Percentiles rank a stretch among this genome's conserved stretches.
These are phyloP conservation scores for Mythimna loreyi DNA, from an alignment of 2,888 invertebrate genomes.

Conservation along the genomic window DNA sequence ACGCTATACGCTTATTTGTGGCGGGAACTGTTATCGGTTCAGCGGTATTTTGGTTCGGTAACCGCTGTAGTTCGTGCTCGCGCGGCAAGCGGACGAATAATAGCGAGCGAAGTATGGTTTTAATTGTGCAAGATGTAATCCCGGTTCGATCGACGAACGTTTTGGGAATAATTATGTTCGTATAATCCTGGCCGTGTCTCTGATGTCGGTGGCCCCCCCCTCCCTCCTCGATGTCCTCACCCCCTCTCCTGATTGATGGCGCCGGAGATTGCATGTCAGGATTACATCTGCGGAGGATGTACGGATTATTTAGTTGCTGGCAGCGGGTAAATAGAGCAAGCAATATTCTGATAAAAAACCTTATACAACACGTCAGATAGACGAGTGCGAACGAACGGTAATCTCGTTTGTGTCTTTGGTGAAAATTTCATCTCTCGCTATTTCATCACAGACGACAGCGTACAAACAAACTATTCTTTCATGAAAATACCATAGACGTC, in stretches of 20 bases:
- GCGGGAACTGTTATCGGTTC: conserved; percentile 32
- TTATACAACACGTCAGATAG: conserved; percentile 66
- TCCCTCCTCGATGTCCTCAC: conserved; percentile 54
- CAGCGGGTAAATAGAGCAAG: conserved; percentile 79
- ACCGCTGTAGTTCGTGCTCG: conserved; percentile 58
- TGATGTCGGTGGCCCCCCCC: conserved; percentile 52
- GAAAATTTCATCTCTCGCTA: conserved; percentile 61
- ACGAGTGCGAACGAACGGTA: conserved; percentile 63
- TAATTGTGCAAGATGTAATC: conserved; percentile 66
- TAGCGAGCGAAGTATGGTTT: conserved; percentile 57
- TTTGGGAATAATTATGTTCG: conserved; percentile 73
- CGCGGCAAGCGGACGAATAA: conserved; percentile 51
- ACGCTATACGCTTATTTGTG: conserved; percentile 54
- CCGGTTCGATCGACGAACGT: conserved; percentile 67
- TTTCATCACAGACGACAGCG: conserved; percentile 30
- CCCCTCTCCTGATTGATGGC: conserved; percentile 83
- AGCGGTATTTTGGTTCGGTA: conserved; percentile 50
- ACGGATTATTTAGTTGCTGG: conserved; percentile 86
- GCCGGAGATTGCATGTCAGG: conserved; percentile 89
- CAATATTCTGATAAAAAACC: conserved; percentile 76
- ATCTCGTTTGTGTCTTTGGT: conserved; percentile 67
- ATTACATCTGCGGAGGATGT: conserved; percentile 88
- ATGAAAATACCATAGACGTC: conserved; percentile 20
- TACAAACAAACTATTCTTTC: conserved; percentile 36
- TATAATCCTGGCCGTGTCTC: conserved; percentile 71